phyloP scores from a whole-genome alignment of 2,113 vertebrate species.

The Actenoides hombroni region DNA sequence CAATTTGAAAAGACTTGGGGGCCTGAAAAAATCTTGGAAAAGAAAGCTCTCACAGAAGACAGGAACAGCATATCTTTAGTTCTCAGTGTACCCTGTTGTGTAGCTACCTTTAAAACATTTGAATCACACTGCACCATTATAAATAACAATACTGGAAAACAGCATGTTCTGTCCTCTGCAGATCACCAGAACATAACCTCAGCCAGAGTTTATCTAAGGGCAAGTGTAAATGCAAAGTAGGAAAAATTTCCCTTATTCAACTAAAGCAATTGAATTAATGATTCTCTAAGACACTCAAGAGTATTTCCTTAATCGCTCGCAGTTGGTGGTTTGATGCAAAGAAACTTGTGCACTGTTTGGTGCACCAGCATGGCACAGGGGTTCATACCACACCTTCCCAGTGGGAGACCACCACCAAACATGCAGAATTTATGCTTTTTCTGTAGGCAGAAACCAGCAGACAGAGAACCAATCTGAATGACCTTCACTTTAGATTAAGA shows the following conservation, averaged over 20 bases:
- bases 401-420: not conserved
- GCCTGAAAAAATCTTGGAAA: not conserved
- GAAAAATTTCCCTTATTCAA: conserved; percentile 10
- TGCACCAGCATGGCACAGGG: not conserved
- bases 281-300: not conserved
- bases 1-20: conserved; percentile 12
- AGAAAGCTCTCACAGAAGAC: not conserved
- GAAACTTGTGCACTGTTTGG: not conserved
- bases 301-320: not conserved
- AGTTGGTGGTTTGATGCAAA: not conserved
- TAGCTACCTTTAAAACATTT: not conserved
- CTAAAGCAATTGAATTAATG: not conserved
- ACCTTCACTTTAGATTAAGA: not conserved
- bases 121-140: not conserved
- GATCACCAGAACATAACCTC: conserved; percentile 14
- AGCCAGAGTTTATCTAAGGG: conserved; percentile 14
- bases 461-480: not conserved
- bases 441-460: not conserved
- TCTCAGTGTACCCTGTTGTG: not conserved
- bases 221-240: not conserved
- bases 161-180: conserved; percentile 2
- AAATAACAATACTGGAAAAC: conserved; percentile 17
- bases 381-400: not conserved
- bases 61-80: not conserved
- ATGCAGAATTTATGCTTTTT: not conserved